phyloP scores from a whole-genome alignment of 2,797 vertebrate species.

The Sardinella longiceps region DNA sequence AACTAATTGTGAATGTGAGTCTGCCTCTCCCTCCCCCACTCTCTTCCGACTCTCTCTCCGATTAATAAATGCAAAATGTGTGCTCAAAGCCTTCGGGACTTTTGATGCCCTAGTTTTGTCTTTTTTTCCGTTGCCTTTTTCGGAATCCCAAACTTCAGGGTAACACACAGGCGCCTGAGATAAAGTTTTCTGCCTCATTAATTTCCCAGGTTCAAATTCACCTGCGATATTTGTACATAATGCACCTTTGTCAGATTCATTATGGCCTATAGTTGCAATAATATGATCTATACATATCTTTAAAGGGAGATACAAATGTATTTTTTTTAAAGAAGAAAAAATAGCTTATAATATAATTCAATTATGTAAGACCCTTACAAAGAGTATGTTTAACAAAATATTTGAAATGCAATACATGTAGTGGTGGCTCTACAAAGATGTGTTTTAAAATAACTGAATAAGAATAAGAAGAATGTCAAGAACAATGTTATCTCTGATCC shows the following conservation, averaged over 20 bases:
- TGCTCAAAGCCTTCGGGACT: constrained; percentile 76
- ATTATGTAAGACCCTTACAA: too few species aligned
- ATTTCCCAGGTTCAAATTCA: constrained; percentile 11
- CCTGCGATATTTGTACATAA: background rate
- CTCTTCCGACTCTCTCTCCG: constrained; percentile 53
- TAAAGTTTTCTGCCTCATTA: constrained; percentile 22
- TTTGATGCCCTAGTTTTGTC: constrained; percentile 72
- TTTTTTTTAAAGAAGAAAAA: too few species aligned
- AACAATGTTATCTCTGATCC: background rate
- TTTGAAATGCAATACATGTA: too few species aligned
- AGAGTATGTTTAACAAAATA: too few species aligned
- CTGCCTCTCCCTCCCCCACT: constrained; percentile 21
- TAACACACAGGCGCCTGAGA: background rate
- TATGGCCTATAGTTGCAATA: background rate
- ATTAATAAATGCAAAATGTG: constrained; percentile 76
- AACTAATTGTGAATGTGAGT: constrained; percentile 65
- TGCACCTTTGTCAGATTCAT: background rate
- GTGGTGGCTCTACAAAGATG: too few species aligned
- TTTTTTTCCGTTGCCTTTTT: constrained; percentile 38
- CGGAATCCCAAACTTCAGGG: constrained; percentile 6
- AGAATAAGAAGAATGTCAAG: background rate
- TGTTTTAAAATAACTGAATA: background rate
- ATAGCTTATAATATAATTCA: too few species aligned
- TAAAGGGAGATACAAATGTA: too few species aligned
- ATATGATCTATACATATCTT: background rate